Conservation (phyloP, 1,140 invertebrate species). For the Papilio machaon region DNA sequence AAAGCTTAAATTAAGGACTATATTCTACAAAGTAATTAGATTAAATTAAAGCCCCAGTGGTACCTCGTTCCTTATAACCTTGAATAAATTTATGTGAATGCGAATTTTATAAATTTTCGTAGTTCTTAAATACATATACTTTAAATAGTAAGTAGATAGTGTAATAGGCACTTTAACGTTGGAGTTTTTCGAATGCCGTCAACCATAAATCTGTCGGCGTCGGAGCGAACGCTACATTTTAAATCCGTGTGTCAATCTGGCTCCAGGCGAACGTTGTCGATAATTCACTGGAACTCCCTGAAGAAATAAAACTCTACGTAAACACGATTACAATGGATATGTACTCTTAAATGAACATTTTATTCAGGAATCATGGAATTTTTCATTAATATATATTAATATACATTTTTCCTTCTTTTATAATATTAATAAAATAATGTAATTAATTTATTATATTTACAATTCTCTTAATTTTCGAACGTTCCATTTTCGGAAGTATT, state of each 20-base stretch:
- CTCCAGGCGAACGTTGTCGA: constrained; percentile 11
- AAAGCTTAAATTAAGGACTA: not conserved
- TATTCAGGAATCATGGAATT: not conserved
- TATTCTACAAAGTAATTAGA: too few species aligned
- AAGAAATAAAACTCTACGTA: constrained; percentile 30
- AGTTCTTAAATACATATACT: not conserved
- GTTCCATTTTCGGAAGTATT: not conserved
- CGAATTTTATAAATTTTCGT: too few species aligned
- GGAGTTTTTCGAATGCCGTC: constrained; percentile 21
- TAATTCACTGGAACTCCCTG: constrained; percentile 26
- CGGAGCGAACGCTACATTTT: constrained; percentile 27
- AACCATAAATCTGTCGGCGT: constrained; percentile 23
- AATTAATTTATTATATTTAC: too few species aligned
- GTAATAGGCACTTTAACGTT: not conserved
- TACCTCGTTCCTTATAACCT: too few species aligned
- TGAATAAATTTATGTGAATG: too few species aligned
- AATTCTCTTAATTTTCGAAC: not conserved
- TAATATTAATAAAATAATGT: not conserved
- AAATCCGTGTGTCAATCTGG: constrained; percentile 34
- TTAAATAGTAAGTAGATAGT: not conserved
- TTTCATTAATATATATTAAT: not conserved
- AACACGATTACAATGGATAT: constrained; percentile 20
- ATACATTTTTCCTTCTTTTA: not conserved
- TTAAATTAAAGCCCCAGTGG: too few species aligned
- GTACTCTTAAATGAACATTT: not conserved